Evolutionary conservation across 2,888 invertebrate genomes (phyloP).

Genomic region (Chironomus riparius): DNA sequence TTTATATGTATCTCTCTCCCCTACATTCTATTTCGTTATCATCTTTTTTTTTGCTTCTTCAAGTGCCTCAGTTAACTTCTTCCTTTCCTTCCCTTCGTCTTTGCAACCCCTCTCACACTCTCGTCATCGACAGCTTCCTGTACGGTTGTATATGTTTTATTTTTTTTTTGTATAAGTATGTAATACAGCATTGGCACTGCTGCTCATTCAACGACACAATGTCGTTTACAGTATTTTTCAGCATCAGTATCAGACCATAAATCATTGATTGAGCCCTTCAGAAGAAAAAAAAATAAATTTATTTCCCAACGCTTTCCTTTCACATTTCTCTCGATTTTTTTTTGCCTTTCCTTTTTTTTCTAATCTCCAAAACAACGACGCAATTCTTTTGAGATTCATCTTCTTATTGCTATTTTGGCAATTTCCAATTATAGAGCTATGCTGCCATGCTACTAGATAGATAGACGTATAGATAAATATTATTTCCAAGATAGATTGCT

Average conservation of each 20-base stretch:
- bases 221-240: constrained; percentile 21
- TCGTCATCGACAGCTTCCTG: no score
- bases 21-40: not conserved
- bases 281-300: constrained; percentile 11
- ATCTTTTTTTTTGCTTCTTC: not conserved
- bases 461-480: not conserved
- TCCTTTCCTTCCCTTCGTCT: not conserved
- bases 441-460: not conserved
- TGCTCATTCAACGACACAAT: constrained; percentile 7
- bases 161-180: no score
- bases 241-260: constrained; percentile 5
- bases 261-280: constrained; percentile 23
- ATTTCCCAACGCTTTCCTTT: not conserved
- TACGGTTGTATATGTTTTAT: no score
- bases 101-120: not conserved
- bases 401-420: constrained; percentile 12
- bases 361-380: constrained; percentile 12
- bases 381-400: constrained; percentile 16
- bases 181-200: not conserved
- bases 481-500: no score
- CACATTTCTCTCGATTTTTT: no score
- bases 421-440: constrained; percentile 4
- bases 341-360: not conserved
- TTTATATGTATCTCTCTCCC: not conserved
- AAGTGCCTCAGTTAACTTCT: not conserved